Evolutionary conservation across 2,797 vertebrate genomes (phyloP), one percentile per base, ranked within the genome.

Genomic region (Melanotaenia pygmaea): DNA sequence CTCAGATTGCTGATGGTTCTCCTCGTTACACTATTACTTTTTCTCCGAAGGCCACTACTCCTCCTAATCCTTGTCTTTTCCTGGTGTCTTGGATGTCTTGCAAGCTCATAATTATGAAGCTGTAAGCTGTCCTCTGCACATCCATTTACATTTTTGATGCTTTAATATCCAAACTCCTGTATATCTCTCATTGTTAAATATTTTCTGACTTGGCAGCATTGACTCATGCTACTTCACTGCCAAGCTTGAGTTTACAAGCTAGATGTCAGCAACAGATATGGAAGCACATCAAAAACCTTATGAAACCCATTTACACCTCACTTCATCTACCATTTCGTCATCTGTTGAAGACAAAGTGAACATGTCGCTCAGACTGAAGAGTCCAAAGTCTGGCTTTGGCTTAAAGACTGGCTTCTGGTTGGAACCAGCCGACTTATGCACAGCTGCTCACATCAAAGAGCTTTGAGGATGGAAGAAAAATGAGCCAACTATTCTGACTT

Each of bases 371-470:
- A 83, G 77, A 79, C 81, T 60, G 80, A 88, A 78, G 79, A 65
- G 66, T 64, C 54, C 70, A 75, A 66, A 80, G 79, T 85, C 81
- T 66, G 18, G 4, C 35, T 62, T 69, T 45, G 76, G 66, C 64
- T 54, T 70, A 84, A 84, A 40, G 24, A 59, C 63, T 63, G 82
- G 62, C 67, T 77, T 86, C 79, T 86, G 78, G 86, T 80, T 85
- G 78, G 87, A 54, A 22, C 40, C 2, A n/a, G 85, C 82, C 80
- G 67, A 8, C 9, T 30, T 75, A 80, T 63, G 78, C 76, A 82
- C 87, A 87, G 80, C 84, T 59, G 73, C 82, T 8, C 64, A 81
- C 84, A 80, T 88, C 86, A 89, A 86, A 86, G 75, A 30, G 59
- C 70, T 74, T 34, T 24, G 79, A 81, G 62, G 80, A 50, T 67